phyloP scores from a whole-genome alignment of 2,113 vertebrate genomes.

The Elephas maximus region DNA sequence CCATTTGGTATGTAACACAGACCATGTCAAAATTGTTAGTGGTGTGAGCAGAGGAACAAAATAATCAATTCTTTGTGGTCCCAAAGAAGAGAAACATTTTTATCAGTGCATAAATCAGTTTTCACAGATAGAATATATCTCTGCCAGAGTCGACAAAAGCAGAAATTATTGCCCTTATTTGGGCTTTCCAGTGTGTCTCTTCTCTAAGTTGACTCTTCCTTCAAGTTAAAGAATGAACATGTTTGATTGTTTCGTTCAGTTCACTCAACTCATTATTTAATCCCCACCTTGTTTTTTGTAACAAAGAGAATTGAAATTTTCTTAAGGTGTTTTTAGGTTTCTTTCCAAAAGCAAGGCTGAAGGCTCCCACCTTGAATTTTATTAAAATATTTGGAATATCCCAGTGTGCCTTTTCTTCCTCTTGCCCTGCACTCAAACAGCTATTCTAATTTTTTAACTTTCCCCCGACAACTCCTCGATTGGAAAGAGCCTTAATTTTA shows the following conservation, averaged over 20 bases:
- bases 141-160: slow-evolving; percentile 78
- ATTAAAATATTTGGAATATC: slow-evolving; percentile 44
- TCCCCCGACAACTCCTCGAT: background rate
- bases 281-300: background rate
- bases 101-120: slow-evolving; percentile 66
- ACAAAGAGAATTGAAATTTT: slow-evolving; percentile 53
- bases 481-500: background rate
- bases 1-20: background rate
- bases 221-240: background rate
- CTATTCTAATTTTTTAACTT: slow-evolving; percentile 19
- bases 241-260: background rate
- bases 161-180: slow-evolving; percentile 70
- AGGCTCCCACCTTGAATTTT: slow-evolving; percentile 28
- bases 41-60: slow-evolving; percentile 62
- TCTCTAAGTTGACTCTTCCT: slow-evolving; percentile 50
- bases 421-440: background rate
- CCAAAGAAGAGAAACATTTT: slow-evolving; percentile 73
- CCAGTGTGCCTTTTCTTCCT: background rate
- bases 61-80: slow-evolving; percentile 27
- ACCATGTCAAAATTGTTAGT: background rate
- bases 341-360: slow-evolving; percentile 71
- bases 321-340: slow-evolving; percentile 68
- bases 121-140: slow-evolving; percentile 67
- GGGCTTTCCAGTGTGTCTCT: slow-evolving; percentile 52
- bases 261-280: background rate